Base-by-base conservation (phyloP, 2,113 vertebrate genomes). In the Platycercus adscitus region DNA sequence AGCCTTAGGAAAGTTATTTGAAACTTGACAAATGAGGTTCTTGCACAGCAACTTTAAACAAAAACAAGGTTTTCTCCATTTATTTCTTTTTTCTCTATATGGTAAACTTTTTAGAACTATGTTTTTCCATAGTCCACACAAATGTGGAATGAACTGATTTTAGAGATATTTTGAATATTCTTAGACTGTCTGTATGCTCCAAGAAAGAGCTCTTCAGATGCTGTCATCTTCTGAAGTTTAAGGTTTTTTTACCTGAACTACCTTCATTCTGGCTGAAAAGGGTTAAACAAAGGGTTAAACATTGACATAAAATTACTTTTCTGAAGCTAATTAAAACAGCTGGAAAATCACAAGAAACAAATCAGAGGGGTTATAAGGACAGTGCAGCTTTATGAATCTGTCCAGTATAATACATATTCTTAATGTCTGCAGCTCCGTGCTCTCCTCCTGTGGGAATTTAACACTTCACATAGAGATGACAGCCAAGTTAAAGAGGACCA, bases 121-220 rank as follows among this genome's bases (percentile, higher is more conserved):
- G 20, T 46, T 87, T 81, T 78, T 20, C 15, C 26, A 25, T 15
- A 41, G 26, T 24, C 28, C 23, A 12, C 7, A 29, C 2, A 68
- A 46, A 29, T 37, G 25, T 79, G 44, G 14, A 68, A 76, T 33
- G 10, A 25, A 44, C 17, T 24, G 33, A 47, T 7, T 75, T 91
- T 29, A 49, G 52, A 76, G 66, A 52, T 63, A 46, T 31, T 73
- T 50, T 65, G 31, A n/a, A 8, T 37, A 35, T 55, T 82, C 75
- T 84, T 58, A 44, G 17, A n/a, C 23, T 77, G 0, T 1, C n/a
- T 25, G 9, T 2, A 29, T 23, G 0, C 13, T 61, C 5, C 10
- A 37, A 37, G 33, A 66, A 49, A 50, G 41, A 69, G 17, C n/a
- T 73, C 16, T 53, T 83, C 60, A 73, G 50, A 35, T 55, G 17